These are phyloP conservation scores for Chorisops tibialis DNA, from an alignment of 2,888 invertebrate species.

Conservation along the genomic window DNA sequence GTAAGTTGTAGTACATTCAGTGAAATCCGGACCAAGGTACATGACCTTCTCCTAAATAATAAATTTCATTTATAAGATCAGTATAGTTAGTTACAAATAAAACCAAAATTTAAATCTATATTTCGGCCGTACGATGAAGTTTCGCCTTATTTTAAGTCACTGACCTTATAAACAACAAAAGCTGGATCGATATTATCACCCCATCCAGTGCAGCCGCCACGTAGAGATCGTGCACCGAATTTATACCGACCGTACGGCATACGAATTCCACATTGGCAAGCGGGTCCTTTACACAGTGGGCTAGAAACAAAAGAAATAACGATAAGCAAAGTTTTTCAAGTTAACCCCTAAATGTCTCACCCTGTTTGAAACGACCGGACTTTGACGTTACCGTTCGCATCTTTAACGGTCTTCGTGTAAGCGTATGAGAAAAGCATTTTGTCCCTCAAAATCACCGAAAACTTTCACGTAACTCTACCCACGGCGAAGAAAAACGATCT, in stretches of 20 bases:
- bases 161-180: constrained; percentile 31
- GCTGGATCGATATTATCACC: constrained; percentile 32
- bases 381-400: constrained; percentile 14
- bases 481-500: too few relatives aligned
- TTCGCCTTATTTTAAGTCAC: too few relatives aligned
- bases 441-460: too few relatives aligned
- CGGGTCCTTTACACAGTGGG: constrained; percentile 17
- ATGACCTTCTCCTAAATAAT: too few relatives aligned
- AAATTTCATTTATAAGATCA: too few relatives aligned
- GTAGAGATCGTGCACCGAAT: constrained; percentile 26
- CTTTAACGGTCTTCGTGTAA: constrained; percentile 18
- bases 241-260: constrained; percentile 28
- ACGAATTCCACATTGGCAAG: constrained; percentile 14
- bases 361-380: constrained; percentile 19
- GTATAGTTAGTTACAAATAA: too few relatives aligned
- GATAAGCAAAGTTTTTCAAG: background rate
- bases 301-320: background rate
- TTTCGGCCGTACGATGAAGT: too few relatives aligned
- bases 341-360: constrained; percentile 2
- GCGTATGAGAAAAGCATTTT: constrained; percentile 8
- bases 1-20: too few relatives aligned
- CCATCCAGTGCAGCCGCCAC: constrained; percentile 35
- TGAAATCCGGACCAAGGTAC: too few relatives aligned
- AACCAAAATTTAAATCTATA: too few relatives aligned
- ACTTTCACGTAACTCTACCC: too few relatives aligned